A percentile compares a stretch with the other conserved stretches of the same genome.
Evolutionary conservation across 1,140 invertebrate genomes (phyloP).

Genomic region (Drosophila mojavensis): DNA sequence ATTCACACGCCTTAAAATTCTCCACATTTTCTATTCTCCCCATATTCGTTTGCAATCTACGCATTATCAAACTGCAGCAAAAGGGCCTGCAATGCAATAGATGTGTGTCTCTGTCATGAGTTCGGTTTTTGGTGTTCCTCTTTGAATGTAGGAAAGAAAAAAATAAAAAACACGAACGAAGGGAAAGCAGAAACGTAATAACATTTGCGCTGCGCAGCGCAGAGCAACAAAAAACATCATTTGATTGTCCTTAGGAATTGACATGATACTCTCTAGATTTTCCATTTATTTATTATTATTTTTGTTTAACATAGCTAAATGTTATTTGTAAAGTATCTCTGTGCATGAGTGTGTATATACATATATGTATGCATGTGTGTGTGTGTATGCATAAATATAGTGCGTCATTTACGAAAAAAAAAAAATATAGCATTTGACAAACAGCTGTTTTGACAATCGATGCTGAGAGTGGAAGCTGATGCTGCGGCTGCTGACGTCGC

Average conservation of each 20-base stretch:
- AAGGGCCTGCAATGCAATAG: constrained; percentile 53
- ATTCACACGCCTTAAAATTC: constrained; percentile 38
- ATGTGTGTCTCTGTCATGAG: constrained; percentile 22
- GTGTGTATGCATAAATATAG: constrained; percentile 1
- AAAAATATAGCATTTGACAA: constrained; percentile 36
- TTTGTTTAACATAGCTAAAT: background rate
- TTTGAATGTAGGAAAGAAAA: constrained; percentile 3
- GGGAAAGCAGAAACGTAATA: constrained; percentile 15
- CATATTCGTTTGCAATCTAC: constrained; percentile 58
- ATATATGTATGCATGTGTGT: background rate
- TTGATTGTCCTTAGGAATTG: constrained; percentile 10
- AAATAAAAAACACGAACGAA: background rate
- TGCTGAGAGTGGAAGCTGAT: constrained; percentile 9
- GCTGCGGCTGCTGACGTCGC: constrained; percentile 11
- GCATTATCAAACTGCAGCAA: constrained; percentile 72
- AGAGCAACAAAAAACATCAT: constrained; percentile 3
- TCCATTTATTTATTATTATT: background rate
- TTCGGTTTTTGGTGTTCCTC: constrained; percentile 16
- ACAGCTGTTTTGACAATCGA: constrained; percentile 37
- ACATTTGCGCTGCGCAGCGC: constrained; percentile 4
- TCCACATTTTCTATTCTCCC: constrained; percentile 32
- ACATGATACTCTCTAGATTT: background rate
- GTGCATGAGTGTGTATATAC: background rate
- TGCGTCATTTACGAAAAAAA: constrained; percentile 32
- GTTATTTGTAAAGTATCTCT: too few relatives aligned